These are phyloP conservation scores for Musca domestica DNA, from an alignment of 1,140 invertebrate species.

Conservation along the genomic window DNA sequence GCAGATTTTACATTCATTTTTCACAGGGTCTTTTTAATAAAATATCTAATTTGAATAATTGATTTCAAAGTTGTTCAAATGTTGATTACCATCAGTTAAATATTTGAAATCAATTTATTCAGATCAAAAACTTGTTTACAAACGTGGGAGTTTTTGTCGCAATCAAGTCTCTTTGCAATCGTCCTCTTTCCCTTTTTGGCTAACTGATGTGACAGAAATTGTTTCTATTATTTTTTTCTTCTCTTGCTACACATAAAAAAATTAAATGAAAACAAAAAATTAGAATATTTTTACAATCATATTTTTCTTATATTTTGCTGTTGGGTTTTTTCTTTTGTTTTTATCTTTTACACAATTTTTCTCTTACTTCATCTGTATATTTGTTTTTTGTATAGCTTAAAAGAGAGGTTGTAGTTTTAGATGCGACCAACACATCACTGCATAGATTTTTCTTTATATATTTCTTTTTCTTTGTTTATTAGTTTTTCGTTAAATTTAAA, in stretches of 20 bases:
- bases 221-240: neutral
- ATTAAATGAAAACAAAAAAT: conserved; percentile 5
- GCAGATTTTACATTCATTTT: too few relatives aligned
- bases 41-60: too few relatives aligned
- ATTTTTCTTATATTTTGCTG: neutral
- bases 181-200: too few relatives aligned
- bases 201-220: too few relatives aligned
- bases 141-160: too few relatives aligned
- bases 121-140: too few relatives aligned
- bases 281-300: neutral
- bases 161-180: too few relatives aligned
- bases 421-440: conserved; percentile 48
- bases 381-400: conserved; percentile 7
- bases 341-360: neutral
- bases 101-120: too few relatives aligned
- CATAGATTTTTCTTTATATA: conserved; percentile 22
- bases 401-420: conserved; percentile 40
- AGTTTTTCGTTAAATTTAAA: conserved; percentile 34
- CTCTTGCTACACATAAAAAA: neutral
- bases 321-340: neutral
- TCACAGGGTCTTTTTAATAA: too few relatives aligned
- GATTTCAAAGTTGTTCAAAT: too few relatives aligned
- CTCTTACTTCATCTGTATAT: neutral
- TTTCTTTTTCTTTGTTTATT: conserved; percentile 34
- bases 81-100: too few relatives aligned